Conservation (phyloP, 1,140 invertebrate species). For the Melitaea cinxia region DNA sequence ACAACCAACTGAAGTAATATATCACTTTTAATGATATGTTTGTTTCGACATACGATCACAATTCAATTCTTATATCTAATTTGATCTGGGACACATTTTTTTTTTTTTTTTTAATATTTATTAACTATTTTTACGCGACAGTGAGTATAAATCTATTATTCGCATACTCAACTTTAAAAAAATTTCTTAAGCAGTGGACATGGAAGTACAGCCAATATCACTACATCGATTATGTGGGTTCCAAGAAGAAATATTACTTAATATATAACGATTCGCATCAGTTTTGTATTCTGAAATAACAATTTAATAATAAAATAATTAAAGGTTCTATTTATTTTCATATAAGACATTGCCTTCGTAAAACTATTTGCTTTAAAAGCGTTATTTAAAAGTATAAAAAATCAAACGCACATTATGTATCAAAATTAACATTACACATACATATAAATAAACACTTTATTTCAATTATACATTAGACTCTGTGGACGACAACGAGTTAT, state of each 20-base stretch:
- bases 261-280: no score
- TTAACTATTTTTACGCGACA: background rate
- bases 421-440: background rate
- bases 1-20: conserved; percentile 40
- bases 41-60: conserved; percentile 68
- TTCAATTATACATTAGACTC: no score
- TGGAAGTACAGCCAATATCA: background rate
- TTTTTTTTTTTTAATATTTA: background rate
- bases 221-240: no score
- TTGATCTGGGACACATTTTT: conserved; percentile 8
- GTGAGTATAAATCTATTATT: conserved; percentile 17
- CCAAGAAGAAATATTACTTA: background rate
- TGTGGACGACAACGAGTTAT: background rate
- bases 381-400: background rate
- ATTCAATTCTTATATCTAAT: conserved; percentile 51
- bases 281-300: no score
- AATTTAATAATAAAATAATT: no score
- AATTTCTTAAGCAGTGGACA: background rate
- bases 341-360: background rate
- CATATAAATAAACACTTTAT: no score
- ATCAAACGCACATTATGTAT: background rate
- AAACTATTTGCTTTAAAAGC: background rate
- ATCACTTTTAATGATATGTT: conserved; percentile 75
- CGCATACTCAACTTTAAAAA: background rate
- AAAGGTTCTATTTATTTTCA: background rate